Conservation (phyloP, 2,888 invertebrate genomes). For the Criorhina ranunculi region DNA sequence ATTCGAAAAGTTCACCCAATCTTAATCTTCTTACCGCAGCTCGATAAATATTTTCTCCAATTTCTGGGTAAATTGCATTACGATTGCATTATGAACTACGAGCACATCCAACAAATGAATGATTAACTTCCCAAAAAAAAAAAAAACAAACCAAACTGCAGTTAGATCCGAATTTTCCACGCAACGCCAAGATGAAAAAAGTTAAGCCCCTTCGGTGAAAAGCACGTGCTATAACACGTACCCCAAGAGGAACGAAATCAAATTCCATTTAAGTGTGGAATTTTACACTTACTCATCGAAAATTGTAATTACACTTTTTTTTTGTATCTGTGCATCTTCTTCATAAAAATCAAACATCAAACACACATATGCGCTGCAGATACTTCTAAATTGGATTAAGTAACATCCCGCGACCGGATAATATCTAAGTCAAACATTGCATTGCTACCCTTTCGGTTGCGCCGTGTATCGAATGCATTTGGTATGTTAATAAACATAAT, state of each 20-base stretch:
- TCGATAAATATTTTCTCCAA: slow-evolving; percentile 47
- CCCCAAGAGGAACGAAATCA: slow-evolving; percentile 49
- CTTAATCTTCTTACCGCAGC: slow-evolving; percentile 26
- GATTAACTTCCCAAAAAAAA: slow-evolving; percentile 26
- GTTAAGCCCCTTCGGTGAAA: slow-evolving; percentile 35
- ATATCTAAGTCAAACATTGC: slow-evolving; percentile 42
- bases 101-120: slow-evolving; percentile 1
- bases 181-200: slow-evolving; percentile 16
- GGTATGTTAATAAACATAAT: slow-evolving; percentile 53
- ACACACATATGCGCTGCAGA: slow-evolving; percentile 8
- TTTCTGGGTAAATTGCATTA: slow-evolving; percentile 54
- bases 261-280: slow-evolving; percentile 52
- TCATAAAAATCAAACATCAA: slow-evolving; percentile 7
- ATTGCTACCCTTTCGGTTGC: slow-evolving; percentile 28
- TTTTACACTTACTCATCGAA: slow-evolving; percentile 49
- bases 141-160: slow-evolving; percentile 30
- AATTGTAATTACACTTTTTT: slow-evolving; percentile 29
- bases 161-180: slow-evolving; percentile 61
- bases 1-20: background rate
- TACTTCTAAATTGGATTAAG: slow-evolving; percentile 51
- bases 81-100: slow-evolving; percentile 11
- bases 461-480: slow-evolving; percentile 49
- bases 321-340: background rate
- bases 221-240: slow-evolving; percentile 59
- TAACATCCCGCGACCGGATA: slow-evolving; percentile 49